These are phyloP conservation scores for Amyelois transitella DNA, from an alignment of 1,140 invertebrate genomes.

Conservation along the genomic window DNA sequence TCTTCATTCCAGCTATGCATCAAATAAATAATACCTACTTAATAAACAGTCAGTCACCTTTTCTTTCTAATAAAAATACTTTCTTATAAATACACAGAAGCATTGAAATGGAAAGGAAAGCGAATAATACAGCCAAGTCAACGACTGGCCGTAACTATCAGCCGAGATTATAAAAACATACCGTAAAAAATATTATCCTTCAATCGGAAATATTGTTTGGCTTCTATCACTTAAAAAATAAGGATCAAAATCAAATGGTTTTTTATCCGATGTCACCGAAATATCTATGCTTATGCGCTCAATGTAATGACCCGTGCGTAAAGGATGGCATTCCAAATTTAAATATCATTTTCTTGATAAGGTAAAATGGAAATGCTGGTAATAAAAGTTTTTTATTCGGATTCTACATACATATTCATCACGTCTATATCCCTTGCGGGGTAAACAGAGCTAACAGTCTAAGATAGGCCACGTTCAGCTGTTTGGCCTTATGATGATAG, in stretches of 20 bases:
- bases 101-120: not conserved
- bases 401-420: too few species aligned
- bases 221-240: not conserved
- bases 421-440: too few species aligned
- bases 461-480: too few species aligned
- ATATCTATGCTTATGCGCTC: not conserved
- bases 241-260: not conserved
- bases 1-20: too few species aligned
- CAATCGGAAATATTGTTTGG: not conserved
- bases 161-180: conserved; percentile 5
- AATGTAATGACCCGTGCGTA: not conserved
- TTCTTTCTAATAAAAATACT: not conserved
- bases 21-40: too few species aligned
- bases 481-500: too few species aligned
- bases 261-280: not conserved
- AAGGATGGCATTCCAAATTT: conserved; percentile 1
- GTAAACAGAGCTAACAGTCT: too few species aligned
- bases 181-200: not conserved
- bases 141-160: not conserved
- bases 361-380: not conserved
- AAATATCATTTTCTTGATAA: conserved; percentile 3
- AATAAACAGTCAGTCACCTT: too few species aligned
- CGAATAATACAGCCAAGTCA: not conserved
- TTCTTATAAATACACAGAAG: not conserved
- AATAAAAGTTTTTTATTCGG: too few species aligned